Evolutionary conservation across 2,113 vertebrate genomes (phyloP).

Genomic region (Gorsachius goisagi): DNA sequence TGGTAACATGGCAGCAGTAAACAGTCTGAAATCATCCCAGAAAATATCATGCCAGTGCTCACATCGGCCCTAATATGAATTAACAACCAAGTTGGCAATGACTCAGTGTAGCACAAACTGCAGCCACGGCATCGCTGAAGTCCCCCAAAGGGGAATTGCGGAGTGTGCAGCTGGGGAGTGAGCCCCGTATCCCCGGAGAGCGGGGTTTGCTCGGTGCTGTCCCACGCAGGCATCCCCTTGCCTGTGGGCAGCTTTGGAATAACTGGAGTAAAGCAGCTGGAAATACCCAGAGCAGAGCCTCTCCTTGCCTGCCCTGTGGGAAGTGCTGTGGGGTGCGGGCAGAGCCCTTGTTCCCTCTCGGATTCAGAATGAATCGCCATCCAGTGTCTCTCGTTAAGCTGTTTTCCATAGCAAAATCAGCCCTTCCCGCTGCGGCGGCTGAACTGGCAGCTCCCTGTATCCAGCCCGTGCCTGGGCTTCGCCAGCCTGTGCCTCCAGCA

Average conservation of each 20-base stretch:
- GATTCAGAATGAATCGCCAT: too few species aligned
- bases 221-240: neutral
- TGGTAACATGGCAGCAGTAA: conserved; percentile 41
- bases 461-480: fast-evolving
- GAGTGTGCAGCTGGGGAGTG: fast-evolving
- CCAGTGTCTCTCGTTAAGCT: fast-evolving
- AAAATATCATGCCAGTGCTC: conserved; percentile 5
- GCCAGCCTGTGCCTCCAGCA: neutral
- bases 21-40: conserved; percentile 27
- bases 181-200: neutral
- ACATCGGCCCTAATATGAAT: neutral
- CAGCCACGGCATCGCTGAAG: neutral
- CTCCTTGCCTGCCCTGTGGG: neutral
- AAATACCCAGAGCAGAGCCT: neutral
- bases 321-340: fast-evolving
- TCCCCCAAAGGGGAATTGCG: neutral
- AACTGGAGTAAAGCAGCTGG: neutral
- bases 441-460: neutral
- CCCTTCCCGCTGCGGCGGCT: neutral
- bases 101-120: neutral
- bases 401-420: fast-evolving
- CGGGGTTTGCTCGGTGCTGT: fast-evolving
- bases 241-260: neutral
- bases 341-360: neutral
- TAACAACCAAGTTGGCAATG: conserved; percentile 9